Percentiles rank a stretch among this genome's conserved stretches.
Evolutionary conservation across 2,797 vertebrate genomes (phyloP).

Genomic region (Diplodus puntazzo): DNA sequence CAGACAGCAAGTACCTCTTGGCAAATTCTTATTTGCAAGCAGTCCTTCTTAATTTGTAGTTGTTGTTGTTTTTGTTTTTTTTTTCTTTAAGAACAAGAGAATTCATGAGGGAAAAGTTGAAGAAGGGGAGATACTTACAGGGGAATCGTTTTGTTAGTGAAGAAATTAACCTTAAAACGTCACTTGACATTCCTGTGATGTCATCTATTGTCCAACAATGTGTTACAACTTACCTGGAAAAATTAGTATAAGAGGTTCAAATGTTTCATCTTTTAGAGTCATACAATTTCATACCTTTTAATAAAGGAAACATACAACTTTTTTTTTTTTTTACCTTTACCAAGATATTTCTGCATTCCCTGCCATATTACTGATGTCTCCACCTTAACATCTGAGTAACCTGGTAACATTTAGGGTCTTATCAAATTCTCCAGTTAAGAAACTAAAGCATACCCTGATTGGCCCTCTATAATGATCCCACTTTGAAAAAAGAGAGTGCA

Average conservation of each 20-base stretch:
- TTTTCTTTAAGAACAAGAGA: slow-evolving; percentile 16
- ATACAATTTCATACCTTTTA: background rate
- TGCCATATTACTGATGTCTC: slow-evolving; percentile 22
- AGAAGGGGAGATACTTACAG: slow-evolving; percentile 11
- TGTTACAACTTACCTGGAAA: background rate
- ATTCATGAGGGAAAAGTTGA: slow-evolving; percentile 54
- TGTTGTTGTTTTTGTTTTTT: slow-evolving; percentile 34
- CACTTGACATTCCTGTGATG: background rate
- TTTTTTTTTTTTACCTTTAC: background rate
- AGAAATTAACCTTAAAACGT: background rate
- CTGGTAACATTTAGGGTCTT: slow-evolving; percentile 60
- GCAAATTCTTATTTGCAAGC: slow-evolving; percentile 72
- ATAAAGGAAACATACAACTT: background rate
- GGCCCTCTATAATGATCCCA: slow-evolving; percentile 59
- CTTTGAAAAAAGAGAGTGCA: slow-evolving; percentile 55
- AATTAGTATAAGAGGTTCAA: background rate
- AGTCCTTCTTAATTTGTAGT: slow-evolving; percentile 64
- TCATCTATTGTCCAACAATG: no score
- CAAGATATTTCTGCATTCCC: background rate
- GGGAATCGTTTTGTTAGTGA: background rate
- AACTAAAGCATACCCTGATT: slow-evolving; percentile 53
- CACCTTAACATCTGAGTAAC: slow-evolving; percentile 42
- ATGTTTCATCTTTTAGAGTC: background rate
- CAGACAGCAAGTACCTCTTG: slow-evolving; percentile 77
- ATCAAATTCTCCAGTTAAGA: slow-evolving; percentile 60